Base-by-base conservation (phyloP, 2,113 vertebrate genomes). In the Neotragus pygmaeus region DNA sequence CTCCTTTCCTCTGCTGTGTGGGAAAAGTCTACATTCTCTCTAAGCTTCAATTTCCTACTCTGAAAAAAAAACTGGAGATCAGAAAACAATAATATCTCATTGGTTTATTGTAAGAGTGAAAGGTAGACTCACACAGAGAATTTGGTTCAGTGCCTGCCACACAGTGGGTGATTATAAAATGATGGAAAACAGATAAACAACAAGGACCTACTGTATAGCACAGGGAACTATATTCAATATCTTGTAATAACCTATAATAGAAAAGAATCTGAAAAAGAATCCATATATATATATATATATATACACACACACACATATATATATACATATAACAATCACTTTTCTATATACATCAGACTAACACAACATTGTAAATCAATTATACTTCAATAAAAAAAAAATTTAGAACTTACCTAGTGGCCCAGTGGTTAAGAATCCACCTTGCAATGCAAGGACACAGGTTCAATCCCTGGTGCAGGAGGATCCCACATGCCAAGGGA, bases 81-180 rank as follows among this genome's bases (percentile, higher is more conserved):
- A 95, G 90, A 77, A 96, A 97, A 84, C 12, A 88, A 25, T 19
- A 83, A 45, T 36, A 85, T 62, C 47, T 90, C 36, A 49, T 60
- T 78, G 62, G n/a, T 78, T 91, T 73, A 90, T 51, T 81, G 43
- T 73, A 2, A 94, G 6, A 80, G 88, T 70, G 33, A 91, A 90
- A 94, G 39, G 47, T 75, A 2, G 62, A 86, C 15, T 87, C 73
- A 90, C 15, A 92, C 10, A 80, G 81, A 92, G 64, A 77, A 49
- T 2, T 15, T 95, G 82, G 16, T 58, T 96, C 12, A 8, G 39
- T 53, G 4, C 27, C 45, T 93, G 47, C 28, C 55, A 73, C 14
- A 86, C 6, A 10, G 21, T 55, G 87, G 27, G 12, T 58, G 49
- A 93, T 70, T 92, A 84, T 93, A 62, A 90, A 96, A 97, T 95